Conservation (phyloP, 2,113 vertebrate genomes). For the Scartelaos histophorus region DNA sequence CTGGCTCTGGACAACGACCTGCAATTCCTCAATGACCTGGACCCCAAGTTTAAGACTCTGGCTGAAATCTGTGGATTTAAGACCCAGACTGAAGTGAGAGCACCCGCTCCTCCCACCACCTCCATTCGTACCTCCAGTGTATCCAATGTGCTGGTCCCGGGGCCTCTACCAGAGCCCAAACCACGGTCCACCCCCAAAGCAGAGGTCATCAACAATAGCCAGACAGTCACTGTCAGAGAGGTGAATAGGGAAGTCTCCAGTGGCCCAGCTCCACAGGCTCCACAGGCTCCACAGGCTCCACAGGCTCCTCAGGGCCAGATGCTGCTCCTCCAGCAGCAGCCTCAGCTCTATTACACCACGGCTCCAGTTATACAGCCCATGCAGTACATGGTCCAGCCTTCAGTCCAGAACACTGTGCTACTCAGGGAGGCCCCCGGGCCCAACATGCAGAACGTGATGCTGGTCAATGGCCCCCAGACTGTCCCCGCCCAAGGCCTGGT, state of each 20-base stretch:
- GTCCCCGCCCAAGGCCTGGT: slow-evolving; percentile 13
- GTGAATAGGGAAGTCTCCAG: slow-evolving; percentile 1
- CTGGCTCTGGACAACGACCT: slow-evolving; percentile 82
- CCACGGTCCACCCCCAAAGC: slow-evolving; percentile 8
- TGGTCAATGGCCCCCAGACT: slow-evolving; percentile 19
- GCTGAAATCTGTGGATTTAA: slow-evolving; percentile 87
- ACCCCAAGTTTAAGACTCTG: slow-evolving; percentile 87
- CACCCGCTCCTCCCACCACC: slow-evolving; percentile 28
- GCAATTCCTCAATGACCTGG: slow-evolving; percentile 82
- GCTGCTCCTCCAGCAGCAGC: slow-evolving; percentile 67
- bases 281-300: slow-evolving; percentile 28
- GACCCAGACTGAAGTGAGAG: slow-evolving; percentile 33
- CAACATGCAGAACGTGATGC: slow-evolving; percentile 54
- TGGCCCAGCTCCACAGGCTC: slow-evolving; percentile 1
- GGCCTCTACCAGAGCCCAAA: neutral
- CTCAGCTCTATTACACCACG: slow-evolving; percentile 67
- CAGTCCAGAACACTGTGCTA: slow-evolving; percentile 58
- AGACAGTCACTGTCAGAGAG: slow-evolving; percentile 24
- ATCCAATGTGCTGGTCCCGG: neutral
- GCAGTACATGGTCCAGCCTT: slow-evolving; percentile 66
- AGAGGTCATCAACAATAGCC: slow-evolving; percentile 2
- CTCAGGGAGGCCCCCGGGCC: slow-evolving; percentile 46
- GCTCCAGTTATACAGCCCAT: slow-evolving; percentile 58
- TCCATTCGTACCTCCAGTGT: no score
- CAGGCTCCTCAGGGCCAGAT: slow-evolving; percentile 49